Base-by-base conservation (phyloP, 2,888 invertebrate genomes). In the Catocala nupta region DNA sequence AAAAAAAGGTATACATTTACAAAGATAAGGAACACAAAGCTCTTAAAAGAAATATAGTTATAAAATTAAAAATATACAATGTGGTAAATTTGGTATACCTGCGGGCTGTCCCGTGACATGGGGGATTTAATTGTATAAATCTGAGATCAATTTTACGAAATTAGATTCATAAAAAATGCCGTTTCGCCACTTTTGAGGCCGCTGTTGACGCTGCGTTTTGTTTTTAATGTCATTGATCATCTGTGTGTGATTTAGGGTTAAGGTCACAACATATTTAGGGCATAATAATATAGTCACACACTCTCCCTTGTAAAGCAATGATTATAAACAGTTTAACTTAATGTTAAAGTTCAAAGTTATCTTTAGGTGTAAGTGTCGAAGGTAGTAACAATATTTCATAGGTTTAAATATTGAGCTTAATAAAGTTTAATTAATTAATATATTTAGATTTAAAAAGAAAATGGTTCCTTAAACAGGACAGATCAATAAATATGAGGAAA, bases 11-110 rank as follows among this genome's bases (percentile, higher is more conserved):
- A 63, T 84, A 85, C 83, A 86, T 87, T 84, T 84, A 88, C 86
- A 87, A 85, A 86, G 84, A 83, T 83, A 81, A 93, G 93, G 92
- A 93, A 93, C 93, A 93, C 89, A 82, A 89, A 91, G 89, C 86
- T 69, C 86, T 89, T 89, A 90, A 70, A 84, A 84, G 82, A 77
- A 81, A 75, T 79, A 82, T 70, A 71, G 78, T 67, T 77, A 69
- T 68, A 69, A 76, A 73, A 69, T 83, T 85, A 87, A 55, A 63
- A 89, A 87, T 89, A 90, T 89, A 90, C 89, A 91, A 73, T 82
- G 84, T 88, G 88, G 87, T 89, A 89, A 83, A 88, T 93, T 93
- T 93, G 93, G 93, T 93, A 90, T 90, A 86, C 78, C 76, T 73
- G 84, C 85, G 85, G 86, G 84, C 83, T 81, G 84, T 68, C 72